Evolutionary conservation across 2,888 invertebrate genomes (phyloP), one percentile per base, ranked within the genome.

Genomic region (Malachius bipustulatus): DNA sequence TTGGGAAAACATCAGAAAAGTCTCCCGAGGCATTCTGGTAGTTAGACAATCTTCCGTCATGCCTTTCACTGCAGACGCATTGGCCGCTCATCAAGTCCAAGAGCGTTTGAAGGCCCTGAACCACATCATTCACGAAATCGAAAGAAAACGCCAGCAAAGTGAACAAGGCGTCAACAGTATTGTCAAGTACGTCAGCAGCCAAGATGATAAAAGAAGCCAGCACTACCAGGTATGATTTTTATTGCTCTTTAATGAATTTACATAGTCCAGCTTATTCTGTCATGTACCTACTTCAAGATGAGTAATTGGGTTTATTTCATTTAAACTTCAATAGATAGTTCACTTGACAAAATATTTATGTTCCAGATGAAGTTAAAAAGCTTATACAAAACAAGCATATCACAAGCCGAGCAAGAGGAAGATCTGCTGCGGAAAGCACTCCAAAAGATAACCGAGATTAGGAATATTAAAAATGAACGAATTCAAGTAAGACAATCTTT

Each of bases 391-490:
- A 70, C 78, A 9, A 84, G 87, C 1, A 67, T 90, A 37, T 66
- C 74, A 24, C 90, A 91, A 51, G 81, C 89, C 1, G 78, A 82
- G 41, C 77, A 80, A 48, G 93, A 94, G 57, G 87, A 91, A 51
- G 78, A 82, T 40, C 63, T 83, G 0, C 68, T 94, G 8, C 69
- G 90, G 4, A 78, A 80, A 42, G 87, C 90, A 0, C 61, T 94
- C 15, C 74, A 81, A 13, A 82, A 85, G 54, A 90, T 96, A 34
- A 81, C 83, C 50, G 91, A 94, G 60, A 90, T 94, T 37, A 73
- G 90, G 30, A 75, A 78, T 16, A 87, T 94, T 16, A 76, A 87
- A 51, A 88, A 91, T 62, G 90, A 90, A 54, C 71, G 87, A 31
- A 82, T 89, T 51, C 85, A 84, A 67, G 77, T 75, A 51, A 42